Evolutionary conservation across 2,888 invertebrate species (phyloP).

Genomic region (Lycia hirtaria): DNA sequence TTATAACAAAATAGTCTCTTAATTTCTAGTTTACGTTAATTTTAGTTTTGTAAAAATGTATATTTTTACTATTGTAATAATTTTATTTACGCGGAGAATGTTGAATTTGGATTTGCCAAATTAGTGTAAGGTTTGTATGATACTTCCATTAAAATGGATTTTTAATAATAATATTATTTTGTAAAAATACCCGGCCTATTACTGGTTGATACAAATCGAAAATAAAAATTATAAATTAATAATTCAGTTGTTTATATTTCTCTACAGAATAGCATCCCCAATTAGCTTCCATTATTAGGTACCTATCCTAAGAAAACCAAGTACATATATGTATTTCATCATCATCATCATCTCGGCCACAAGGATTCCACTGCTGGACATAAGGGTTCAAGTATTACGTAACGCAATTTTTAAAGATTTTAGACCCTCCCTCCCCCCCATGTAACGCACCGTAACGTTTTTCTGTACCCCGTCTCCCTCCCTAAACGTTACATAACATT

Average conservation of each 20-base stretch:
- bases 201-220: conserved; percentile 77
- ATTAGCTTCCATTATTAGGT: too few species aligned
- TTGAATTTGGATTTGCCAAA: conserved; percentile 83
- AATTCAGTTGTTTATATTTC: conserved; percentile 63
- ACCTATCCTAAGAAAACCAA: too few species aligned
- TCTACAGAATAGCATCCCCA: background rate
- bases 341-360: too few species aligned
- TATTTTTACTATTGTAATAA: conserved; percentile 79
- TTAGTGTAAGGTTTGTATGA: conserved; percentile 80
- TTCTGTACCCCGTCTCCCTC: too few species aligned
- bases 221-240: conserved; percentile 82
- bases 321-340: too few species aligned
- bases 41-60: conserved; percentile 82
- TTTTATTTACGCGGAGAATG: conserved; percentile 73
- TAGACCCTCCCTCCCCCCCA: too few species aligned
- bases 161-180: conserved; percentile 71
- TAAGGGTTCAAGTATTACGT: too few species aligned
- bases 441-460: too few species aligned
- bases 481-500: too few species aligned
- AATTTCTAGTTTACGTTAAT: conserved; percentile 62
- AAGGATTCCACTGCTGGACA: too few species aligned
- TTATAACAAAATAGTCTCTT: conserved; percentile 70
- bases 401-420: too few species aligned
- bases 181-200: conserved; percentile 77
- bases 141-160: conserved; percentile 80